Evolutionary conservation across 2,113 vertebrate species (phyloP).

Genomic region (Paraplagusia blochii): DNA sequence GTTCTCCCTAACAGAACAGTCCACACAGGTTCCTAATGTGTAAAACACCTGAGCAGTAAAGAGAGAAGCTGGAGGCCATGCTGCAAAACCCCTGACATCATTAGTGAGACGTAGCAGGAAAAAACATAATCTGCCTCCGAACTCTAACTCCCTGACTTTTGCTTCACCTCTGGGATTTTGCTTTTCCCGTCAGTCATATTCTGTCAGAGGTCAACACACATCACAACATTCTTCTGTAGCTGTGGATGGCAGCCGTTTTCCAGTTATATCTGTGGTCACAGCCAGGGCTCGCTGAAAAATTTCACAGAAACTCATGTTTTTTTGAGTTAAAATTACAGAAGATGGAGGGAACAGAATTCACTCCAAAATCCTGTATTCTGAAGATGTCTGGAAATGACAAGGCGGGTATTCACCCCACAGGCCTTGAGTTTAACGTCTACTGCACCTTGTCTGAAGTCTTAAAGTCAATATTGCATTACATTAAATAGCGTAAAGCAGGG

Average conservation of each 20-base stretch:
- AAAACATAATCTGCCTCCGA: conserved; percentile 11
- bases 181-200: conserved; percentile 20
- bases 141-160: conserved; percentile 11
- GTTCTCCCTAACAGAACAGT: background rate
- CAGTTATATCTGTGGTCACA: background rate
- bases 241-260: conserved; percentile 15
- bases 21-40: conserved; percentile 23
- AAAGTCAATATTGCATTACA: no score
- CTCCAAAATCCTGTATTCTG: no score
- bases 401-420: no score
- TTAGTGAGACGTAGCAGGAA: conserved; percentile 13
- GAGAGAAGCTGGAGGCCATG: conserved; percentile 8
- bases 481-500: no score
- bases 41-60: conserved; percentile 44
- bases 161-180: conserved; percentile 24
- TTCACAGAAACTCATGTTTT: conserved; percentile 17
- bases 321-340: conserved; percentile 6
- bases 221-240: conserved; percentile 6
- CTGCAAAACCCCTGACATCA: conserved; percentile 21
- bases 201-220: conserved; percentile 16
- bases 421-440: no score
- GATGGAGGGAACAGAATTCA: background rate
- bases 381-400: no score
- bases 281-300: conserved; percentile 6
- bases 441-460: no score